phyloP scores from a whole-genome alignment of 1,140 invertebrate genomes.

The Drosophila pectinifera region DNA sequence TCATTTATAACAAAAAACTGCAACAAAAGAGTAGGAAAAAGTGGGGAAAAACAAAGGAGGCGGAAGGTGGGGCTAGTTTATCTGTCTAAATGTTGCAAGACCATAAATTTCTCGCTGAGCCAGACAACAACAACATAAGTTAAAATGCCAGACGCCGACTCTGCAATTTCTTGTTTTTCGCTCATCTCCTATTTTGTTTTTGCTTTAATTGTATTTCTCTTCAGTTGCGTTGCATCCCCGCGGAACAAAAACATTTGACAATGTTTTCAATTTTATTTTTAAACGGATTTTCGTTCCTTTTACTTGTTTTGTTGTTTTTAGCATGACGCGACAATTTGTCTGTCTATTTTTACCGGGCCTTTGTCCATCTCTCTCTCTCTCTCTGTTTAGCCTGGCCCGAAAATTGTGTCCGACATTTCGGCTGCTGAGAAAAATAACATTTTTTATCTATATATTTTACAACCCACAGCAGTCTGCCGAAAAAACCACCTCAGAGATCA shows the following conservation, averaged over 20 bases:
- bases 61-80: slow-evolving; percentile 17
- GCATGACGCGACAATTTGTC: slow-evolving; percentile 80
- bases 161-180: slow-evolving; percentile 24
- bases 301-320: slow-evolving; percentile 43
- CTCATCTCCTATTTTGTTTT: not conserved
- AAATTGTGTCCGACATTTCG: slow-evolving; percentile 54
- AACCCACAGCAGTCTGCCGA: not conserved
- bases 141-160: slow-evolving; percentile 62
- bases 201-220: slow-evolving; percentile 18
- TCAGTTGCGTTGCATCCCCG: slow-evolving; percentile 38
- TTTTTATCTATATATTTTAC: slow-evolving; percentile 14
- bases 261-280: slow-evolving; percentile 55
- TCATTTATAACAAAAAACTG: slow-evolving; percentile 21
- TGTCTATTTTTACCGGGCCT: slow-evolving; percentile 67
- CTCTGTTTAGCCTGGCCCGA: slow-evolving; percentile 27
- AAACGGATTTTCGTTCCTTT: slow-evolving; percentile 31
- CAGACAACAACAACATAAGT: slow-evolving; percentile 40
- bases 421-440: slow-evolving; percentile 35
- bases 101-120: slow-evolving; percentile 39
- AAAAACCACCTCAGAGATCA: slow-evolving; percentile 48
- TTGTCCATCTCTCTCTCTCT: not conserved
- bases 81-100: slow-evolving; percentile 49
- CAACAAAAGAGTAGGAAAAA: not conserved
- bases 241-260: slow-evolving; percentile 39
- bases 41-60: not conserved